Base-by-base conservation (phyloP, 2,888 invertebrate species). In the Conistra vaccinii region DNA sequence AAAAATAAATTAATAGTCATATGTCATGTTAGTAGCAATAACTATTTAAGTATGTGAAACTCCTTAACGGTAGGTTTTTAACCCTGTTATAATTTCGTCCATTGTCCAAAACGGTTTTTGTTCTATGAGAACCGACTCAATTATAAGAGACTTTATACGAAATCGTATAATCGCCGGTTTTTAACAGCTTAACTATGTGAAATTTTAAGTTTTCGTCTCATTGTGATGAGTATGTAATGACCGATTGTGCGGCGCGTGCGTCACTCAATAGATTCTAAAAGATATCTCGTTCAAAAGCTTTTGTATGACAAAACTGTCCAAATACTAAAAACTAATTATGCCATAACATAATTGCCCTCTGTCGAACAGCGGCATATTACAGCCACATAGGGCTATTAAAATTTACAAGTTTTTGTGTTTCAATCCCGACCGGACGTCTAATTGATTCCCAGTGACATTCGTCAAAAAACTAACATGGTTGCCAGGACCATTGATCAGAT, bases 121-220 rank as follows among this genome's bases (percentile, higher is more conserved):
- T 96, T 95, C 95, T 95, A 94, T 96, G 96, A 92, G 96, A 96
- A 96, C 96, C 92, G 92, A 92, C 94, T 95, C 96, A 96, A 96
- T 96, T 96, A 96, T 94, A 85, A 67, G 69, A 81, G 89, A 89
- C 89, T 91, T 79, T 83, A 90, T 93, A 95, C 94, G 93, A 96
- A 96, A 96, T 95, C 90, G 93, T 94, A 94, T 96, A 96, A 96
- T 96, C 95, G 95, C 91, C 73, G 91, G 93, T 94, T 93, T 95
- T 95, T 95, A 95, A 95, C 93, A 90, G 93, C 94, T 93, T 96
- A 96, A 96, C 96, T 96, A 96, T 96, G 96, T 92, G 96, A 96
- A 96, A 95, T 85, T 92, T 91, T 89, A 88, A 90, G 91, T 92
- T 94, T 95, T 93, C 89, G 92, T 90, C 92, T 94, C 91, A 95